Evolutionary conservation across 2,888 invertebrate species (phyloP), one percentile per base, ranked within the genome.

Genomic region (Lacanobia wlatinum): DNA sequence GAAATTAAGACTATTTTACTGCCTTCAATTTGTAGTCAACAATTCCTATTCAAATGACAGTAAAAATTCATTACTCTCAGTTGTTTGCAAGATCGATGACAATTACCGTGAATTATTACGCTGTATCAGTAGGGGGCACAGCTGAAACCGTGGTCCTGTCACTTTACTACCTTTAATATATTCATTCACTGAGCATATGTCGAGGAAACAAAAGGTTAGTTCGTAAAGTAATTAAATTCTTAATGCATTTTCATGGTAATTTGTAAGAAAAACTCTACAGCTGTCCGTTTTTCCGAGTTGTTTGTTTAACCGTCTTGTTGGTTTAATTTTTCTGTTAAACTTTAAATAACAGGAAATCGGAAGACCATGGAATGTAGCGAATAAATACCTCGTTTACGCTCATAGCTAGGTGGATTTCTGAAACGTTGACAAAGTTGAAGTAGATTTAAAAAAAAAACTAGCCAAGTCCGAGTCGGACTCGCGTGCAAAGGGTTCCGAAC

Each of bases 71-170:
- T 67, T 80, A 80, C 10, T 28, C 56, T 62, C 53, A 46, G 64
- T 56, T 53, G 23, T 18, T 43, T 0, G 55, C n/a, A 40, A 68
- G 82, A 72, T 66, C 67, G 61, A 70, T 77, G 78, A 61, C 84
- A 71, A 73, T 84, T 82, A 52, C 60, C 52, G 40, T 62, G 60
- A 84, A 56, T 80, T 70, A 80, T 80, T n/a, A 80, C 69, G n/a
- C 16, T 48, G 14, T 9, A 10, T 14, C 64, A n/a, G 84, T 67
- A 70, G 80, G 80, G 66, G 83, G 80, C 50, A 74, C 80, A 80
- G 80, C 66, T 84, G 84, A 65, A 21, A 21, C 58, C 38, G 60
- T 61, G 53, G 10, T 1, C 52, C 50, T 65, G 76, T 62, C 67
- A 58, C 21, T 21, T 50, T 38, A 34, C 52, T 12, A 56, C 23